A percentile compares a stretch with the other conserved stretches of the same genome.
Conservation (phyloP, 2,888 invertebrate genomes). For the Cerastoderma edule region DNA sequence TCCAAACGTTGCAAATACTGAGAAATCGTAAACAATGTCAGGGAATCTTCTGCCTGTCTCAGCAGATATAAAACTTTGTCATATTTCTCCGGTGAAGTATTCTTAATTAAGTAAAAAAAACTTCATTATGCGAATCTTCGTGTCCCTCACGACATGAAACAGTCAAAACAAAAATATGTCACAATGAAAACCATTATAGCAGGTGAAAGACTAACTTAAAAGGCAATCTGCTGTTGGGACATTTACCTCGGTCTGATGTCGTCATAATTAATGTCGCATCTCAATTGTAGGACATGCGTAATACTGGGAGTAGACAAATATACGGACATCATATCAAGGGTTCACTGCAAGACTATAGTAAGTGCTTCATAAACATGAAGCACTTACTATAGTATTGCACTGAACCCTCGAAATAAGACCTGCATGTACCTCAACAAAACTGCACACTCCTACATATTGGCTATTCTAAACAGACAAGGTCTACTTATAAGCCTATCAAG, state of each 20-base stretch:
- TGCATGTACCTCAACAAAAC: too few species aligned
- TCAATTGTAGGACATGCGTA: slow-evolving; percentile 21
- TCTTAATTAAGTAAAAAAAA: slow-evolving; percentile 13
- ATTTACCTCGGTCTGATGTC: not conserved
- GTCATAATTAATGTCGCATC: slow-evolving; percentile 22
- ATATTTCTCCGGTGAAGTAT: slow-evolving; percentile 6
- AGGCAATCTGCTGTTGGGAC: not conserved
- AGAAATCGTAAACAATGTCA: not conserved
- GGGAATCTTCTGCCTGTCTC: slow-evolving; percentile 1
- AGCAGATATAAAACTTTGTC: not conserved
- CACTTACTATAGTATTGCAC: too few species aligned
- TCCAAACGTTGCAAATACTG: slow-evolving; percentile 14
- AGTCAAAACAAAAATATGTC: not conserved
- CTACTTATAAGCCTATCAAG: too few species aligned
- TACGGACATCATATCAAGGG: too few species aligned
- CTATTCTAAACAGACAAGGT: too few species aligned
- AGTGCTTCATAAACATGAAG: too few species aligned
- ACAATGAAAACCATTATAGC: not conserved
- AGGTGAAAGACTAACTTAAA: slow-evolving; percentile 8
- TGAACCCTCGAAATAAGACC: too few species aligned
- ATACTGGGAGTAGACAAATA: not conserved
- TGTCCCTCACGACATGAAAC: slow-evolving; percentile 23
- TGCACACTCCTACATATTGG: too few species aligned
- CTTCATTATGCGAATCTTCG: not conserved
- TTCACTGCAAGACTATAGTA: too few species aligned